Base-by-base conservation (phyloP, 1,140 invertebrate species). In the Trichogramma pretiosum region DNA sequence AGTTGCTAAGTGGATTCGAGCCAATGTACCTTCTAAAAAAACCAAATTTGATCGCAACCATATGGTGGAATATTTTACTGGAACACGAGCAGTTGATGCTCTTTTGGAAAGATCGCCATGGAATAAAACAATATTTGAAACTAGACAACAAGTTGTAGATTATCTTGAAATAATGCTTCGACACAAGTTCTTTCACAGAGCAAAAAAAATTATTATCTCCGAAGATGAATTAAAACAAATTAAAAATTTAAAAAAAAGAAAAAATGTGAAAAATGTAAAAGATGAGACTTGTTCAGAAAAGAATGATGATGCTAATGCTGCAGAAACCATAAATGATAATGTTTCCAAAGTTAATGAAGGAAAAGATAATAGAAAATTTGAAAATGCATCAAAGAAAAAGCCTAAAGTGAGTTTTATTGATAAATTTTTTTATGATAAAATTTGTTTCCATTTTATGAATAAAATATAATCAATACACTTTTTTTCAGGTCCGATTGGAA, bases 21-120 rank as follows among this genome's bases (percentile, higher is more conserved):
- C 87, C 51, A 93, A 95, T 73, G 83, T 93, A 13, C 91, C 89
- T 13, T 87, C 82, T 7, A 96, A 96, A 70, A 92, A 92, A 64
- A 95, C 92, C 0, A 97, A 93, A 71, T 93, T 97, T 63, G 62
- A 68, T 26, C 76, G 93, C 35, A 89, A 89, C 59, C 93, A 98
- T 68, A 87, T 93, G 73, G 94, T 98, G 0, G 87, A 95, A 67
- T 96, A 97, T 73, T 98, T 98, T 57, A 91, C 90, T 56, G 91
- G 91, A 83, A 77, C 77, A 33, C 91, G 93, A 68, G 93, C 93
- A 2, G 82, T 99, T 1, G 93, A 98, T 71, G 84, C 83, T 1
- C 69, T 99, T 8, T 62, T 98, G 60, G 84, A 90, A 32, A 62
- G 58, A 18, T 98, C 95, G 0, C 89, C 91, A 67, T 99, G 90